phyloP scores from a whole-genome alignment of 2,888 invertebrate genomes.

The Himalopsyche japonica region DNA sequence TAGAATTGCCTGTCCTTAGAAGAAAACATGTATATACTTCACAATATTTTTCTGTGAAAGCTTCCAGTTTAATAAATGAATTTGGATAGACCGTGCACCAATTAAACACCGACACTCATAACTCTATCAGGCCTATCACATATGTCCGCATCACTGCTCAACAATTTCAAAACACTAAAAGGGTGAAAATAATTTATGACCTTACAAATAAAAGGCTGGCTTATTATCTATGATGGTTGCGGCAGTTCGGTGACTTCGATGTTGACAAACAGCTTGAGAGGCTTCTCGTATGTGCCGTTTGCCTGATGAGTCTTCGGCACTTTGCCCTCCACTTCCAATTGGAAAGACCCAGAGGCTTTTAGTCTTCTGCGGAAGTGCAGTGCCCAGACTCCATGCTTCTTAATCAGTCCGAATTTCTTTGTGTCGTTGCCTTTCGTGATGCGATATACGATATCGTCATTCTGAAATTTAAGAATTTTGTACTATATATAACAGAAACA shows the following conservation, averaged over 20 bases:
- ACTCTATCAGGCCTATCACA: not conserved
- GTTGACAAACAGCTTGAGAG: constrained; percentile 57
- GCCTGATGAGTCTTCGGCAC: constrained; percentile 44
- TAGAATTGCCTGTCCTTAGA: too few relatives aligned
- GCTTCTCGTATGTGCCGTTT: constrained; percentile 58
- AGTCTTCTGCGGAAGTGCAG: constrained; percentile 63
- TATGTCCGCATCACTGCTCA: not conserved
- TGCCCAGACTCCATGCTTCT: constrained; percentile 62
- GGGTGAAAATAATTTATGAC: not conserved
- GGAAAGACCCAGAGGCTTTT: constrained; percentile 58
- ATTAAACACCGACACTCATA: not conserved
- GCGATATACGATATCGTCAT: constrained; percentile 61
- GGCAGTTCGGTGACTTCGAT: constrained; percentile 51
- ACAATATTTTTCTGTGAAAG: too few relatives aligned
- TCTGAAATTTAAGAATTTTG: constrained; percentile 25
- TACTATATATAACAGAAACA: too few relatives aligned
- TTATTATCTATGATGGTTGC: constrained; percentile 16
- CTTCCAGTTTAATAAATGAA: too few relatives aligned
- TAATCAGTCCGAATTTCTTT: constrained; percentile 61
- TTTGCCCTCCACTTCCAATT: constrained; percentile 60
- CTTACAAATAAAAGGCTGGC: not conserved
- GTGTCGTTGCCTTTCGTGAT: constrained; percentile 63
- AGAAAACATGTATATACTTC: too few relatives aligned
- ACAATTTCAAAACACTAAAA: not conserved
- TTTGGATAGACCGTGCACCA: too few relatives aligned